A percentile compares a stretch with the other conserved stretches of the same genome.
These are phyloP conservation scores for Clupea harengus DNA, from an alignment of 2,113 vertebrate genomes.

Conservation along the genomic window DNA sequence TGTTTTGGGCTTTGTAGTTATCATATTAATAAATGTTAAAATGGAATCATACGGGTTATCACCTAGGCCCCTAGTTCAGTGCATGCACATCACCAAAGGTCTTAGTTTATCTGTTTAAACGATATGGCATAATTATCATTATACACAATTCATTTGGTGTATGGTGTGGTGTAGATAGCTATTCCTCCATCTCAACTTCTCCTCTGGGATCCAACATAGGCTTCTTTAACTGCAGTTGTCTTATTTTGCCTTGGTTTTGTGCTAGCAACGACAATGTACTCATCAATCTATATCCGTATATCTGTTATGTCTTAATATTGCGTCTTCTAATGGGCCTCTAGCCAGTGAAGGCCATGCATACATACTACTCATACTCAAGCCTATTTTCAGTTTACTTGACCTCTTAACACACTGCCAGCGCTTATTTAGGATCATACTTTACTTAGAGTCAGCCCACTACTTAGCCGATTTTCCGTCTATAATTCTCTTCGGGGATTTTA, in stretches of 20 bases:
- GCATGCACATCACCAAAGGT: not conserved
- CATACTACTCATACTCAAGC: not conserved
- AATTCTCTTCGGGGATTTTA: not conserved
- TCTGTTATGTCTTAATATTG: not conserved
- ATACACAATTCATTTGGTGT: not conserved
- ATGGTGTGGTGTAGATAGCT: not conserved
- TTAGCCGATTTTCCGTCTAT: not conserved
- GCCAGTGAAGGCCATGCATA: not conserved
- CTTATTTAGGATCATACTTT: not conserved
- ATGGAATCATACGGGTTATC: conserved; percentile 2
- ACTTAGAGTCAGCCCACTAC: not conserved
- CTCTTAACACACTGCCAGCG: not conserved
- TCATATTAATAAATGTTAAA: not conserved
- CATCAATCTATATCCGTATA: not conserved
- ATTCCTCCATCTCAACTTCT: not conserved
- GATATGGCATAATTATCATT: not conserved
- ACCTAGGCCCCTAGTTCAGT: not conserved
- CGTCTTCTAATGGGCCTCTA: not conserved
- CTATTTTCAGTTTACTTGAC: not conserved
- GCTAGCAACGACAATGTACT: not conserved
- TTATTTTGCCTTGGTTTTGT: not conserved
- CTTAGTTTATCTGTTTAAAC: not conserved
- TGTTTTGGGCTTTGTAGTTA: not conserved
- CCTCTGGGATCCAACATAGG: not conserved
- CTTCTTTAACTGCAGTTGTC: not conserved